phyloP scores from a whole-genome alignment of 2,888 invertebrate genomes.

The Eupithecia pulchellata region DNA sequence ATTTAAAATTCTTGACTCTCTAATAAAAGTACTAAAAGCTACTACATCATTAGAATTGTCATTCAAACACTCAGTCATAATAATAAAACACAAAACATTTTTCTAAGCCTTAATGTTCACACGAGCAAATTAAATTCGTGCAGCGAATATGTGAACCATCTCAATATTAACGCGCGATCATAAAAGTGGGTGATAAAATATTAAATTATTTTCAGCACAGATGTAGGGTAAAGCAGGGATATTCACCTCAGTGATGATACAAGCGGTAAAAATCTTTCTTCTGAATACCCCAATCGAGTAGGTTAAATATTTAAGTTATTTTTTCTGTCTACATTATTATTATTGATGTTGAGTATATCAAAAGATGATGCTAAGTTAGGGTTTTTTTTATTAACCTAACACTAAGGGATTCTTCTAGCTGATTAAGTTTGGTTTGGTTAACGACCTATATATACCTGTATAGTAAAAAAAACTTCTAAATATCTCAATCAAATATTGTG shows the following conservation, averaged over 20 bases:
- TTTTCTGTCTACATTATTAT: neutral
- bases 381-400: no score
- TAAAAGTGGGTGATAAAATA: slow-evolving; percentile 46
- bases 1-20: neutral
- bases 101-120: slow-evolving; percentile 18
- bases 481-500: no score
- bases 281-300: neutral
- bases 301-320: neutral
- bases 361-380: no score
- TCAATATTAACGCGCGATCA: slow-evolving; percentile 35
- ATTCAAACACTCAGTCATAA: neutral
- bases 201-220: slow-evolving; percentile 47
- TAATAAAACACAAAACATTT: slow-evolving; percentile 22
- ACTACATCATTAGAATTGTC: neutral
- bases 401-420: no score
- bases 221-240: slow-evolving; percentile 19
- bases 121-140: slow-evolving; percentile 36
- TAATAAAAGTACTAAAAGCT: neutral
- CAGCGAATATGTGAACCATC: slow-evolving; percentile 33
- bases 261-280: slow-evolving; percentile 14
- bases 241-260: slow-evolving; percentile 11
- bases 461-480: no score
- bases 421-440: no score
- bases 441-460: no score
- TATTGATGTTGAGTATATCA: neutral